Evolutionary conservation across 1,140 invertebrate species (phyloP).

Genomic region (Drosophila jambulina): DNA sequence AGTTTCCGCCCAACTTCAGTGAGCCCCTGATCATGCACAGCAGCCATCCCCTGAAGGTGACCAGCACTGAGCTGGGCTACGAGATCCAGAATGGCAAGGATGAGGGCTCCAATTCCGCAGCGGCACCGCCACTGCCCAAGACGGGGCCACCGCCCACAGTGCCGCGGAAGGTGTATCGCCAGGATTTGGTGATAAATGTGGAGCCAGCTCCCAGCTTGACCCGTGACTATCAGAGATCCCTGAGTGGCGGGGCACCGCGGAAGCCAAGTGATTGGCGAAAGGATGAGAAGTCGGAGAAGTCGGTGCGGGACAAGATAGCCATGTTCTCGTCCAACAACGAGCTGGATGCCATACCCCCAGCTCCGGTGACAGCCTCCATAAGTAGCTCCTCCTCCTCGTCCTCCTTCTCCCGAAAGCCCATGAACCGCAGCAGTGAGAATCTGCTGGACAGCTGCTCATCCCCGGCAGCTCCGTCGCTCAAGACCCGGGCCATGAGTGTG

Average conservation of each 20-base stretch:
- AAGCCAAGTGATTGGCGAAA: conserved; percentile 86
- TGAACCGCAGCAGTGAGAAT: conserved; percentile 87
- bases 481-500: conserved; percentile 83
- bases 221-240: conserved; percentile 78
- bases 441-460: conserved; percentile 82
- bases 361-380: conserved; percentile 27
- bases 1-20: conserved; percentile 92
- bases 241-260: conserved; percentile 61
- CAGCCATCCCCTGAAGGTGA: conserved; percentile 43
- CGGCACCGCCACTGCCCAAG: conserved; percentile 78
- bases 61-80: conserved; percentile 25
- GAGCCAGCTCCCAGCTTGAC: conserved; percentile 46
- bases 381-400: conserved; percentile 12
- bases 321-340: conserved; percentile 90
- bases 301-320: conserved; percentile 94
- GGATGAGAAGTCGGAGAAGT: conserved; percentile 91
- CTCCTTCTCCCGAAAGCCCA: conserved; percentile 60
- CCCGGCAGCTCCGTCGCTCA: conserved; percentile 49
- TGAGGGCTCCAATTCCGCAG: conserved; percentile 5
- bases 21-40: conserved; percentile 86
- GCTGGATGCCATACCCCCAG: conserved; percentile 47
- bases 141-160: conserved; percentile 78
- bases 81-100: conserved; percentile 46
- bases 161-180: conserved; percentile 78
- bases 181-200: conserved; percentile 80